A percentile compares a stretch with the other conserved stretches of the same genome.
These are phyloP conservation scores for Karalla daura DNA, from an alignment of 2,797 vertebrate species.

Conservation along the genomic window DNA sequence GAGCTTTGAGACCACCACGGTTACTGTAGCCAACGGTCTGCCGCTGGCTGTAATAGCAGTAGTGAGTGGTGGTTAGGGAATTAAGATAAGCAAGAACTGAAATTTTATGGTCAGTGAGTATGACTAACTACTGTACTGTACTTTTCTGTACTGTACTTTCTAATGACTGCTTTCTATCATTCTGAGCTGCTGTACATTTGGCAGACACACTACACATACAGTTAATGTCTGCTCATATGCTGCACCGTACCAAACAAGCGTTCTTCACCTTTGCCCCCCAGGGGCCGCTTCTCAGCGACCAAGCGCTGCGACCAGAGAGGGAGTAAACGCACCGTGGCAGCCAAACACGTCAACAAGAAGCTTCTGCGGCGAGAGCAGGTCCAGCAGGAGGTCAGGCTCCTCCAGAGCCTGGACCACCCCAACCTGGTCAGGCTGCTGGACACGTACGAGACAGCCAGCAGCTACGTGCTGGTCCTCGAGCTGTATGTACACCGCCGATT, in stretches of 20 bases:
- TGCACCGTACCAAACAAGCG: too few relatives aligned
- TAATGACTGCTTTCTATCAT: background rate
- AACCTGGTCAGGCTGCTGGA: constrained; percentile 93
- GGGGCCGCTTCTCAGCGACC: constrained; percentile 96
- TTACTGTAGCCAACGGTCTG: background rate
- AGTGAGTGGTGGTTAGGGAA: background rate
- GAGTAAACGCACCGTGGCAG: constrained; percentile 91
- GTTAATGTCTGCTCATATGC: background rate
- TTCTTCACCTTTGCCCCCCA: constrained; percentile 55
- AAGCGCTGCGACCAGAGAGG: constrained; percentile 96
- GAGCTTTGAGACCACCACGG: background rate
- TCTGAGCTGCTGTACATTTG: background rate
- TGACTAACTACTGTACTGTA: background rate
- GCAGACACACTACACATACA: background rate
- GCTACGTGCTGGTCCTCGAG: constrained; percentile 92
- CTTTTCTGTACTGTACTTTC: background rate
- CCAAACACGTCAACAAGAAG: constrained; percentile 97
- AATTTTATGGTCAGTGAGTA: background rate
- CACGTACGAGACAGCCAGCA: constrained; percentile 93
- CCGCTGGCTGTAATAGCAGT: background rate
- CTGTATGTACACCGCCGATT: constrained; percentile 83
- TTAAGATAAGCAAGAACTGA: background rate
- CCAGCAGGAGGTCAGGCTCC: constrained; percentile 92
- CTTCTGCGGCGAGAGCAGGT: constrained; percentile 96
- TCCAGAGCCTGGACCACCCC: constrained; percentile 94